These are phyloP conservation scores for Anabas testudineus DNA, from an alignment of 2,797 vertebrate genomes.

Conservation along the genomic window DNA sequence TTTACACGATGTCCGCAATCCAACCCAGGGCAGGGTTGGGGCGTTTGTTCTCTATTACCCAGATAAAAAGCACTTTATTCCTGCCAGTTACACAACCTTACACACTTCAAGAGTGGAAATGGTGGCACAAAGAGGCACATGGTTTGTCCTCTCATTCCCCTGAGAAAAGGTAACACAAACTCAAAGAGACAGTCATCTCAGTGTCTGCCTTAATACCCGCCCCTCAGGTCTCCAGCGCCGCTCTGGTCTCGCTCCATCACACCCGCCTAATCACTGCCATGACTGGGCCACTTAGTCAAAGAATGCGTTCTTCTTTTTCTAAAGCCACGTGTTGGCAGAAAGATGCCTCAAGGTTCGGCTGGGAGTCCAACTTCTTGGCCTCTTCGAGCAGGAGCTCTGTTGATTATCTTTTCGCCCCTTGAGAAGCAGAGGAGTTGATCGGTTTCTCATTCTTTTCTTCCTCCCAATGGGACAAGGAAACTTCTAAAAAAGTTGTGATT, in stretches of 20 bases:
- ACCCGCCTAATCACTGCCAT: conserved; percentile 77
- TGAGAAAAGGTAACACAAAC: conserved; percentile 53
- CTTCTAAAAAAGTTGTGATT: conserved; percentile 39
- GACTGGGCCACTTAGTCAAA: conserved; percentile 74
- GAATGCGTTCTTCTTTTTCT: conserved; percentile 72
- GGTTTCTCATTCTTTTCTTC: conserved; percentile 16
- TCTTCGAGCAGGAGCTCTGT: conserved; percentile 16
- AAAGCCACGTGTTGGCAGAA: conserved; percentile 66
- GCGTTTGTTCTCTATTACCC: conserved; percentile 84
- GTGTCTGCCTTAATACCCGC: conserved; percentile 47
- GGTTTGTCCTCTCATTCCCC: conserved; percentile 69
- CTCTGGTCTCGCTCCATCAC: conserved; percentile 74
- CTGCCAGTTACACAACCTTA: conserved; percentile 42
- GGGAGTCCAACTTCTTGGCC: conserved; percentile 24
- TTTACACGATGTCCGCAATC: conserved; percentile 61
- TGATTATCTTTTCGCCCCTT: conserved; percentile 38
- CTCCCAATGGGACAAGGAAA: conserved; percentile 7
- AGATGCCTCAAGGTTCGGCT: conserved; percentile 50
- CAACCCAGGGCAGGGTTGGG: conserved; percentile 71
- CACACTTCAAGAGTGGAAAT: conserved; percentile 54
- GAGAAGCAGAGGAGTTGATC: conserved; percentile 28
- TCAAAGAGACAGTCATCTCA: conserved; percentile 58
- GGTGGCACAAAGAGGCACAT: conserved; percentile 65
- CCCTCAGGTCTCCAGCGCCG: conserved; percentile 52
- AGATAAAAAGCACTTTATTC: conserved; percentile 72